Conservation (phyloP, 2,113 vertebrate genomes). For the Pagrus major region DNA sequence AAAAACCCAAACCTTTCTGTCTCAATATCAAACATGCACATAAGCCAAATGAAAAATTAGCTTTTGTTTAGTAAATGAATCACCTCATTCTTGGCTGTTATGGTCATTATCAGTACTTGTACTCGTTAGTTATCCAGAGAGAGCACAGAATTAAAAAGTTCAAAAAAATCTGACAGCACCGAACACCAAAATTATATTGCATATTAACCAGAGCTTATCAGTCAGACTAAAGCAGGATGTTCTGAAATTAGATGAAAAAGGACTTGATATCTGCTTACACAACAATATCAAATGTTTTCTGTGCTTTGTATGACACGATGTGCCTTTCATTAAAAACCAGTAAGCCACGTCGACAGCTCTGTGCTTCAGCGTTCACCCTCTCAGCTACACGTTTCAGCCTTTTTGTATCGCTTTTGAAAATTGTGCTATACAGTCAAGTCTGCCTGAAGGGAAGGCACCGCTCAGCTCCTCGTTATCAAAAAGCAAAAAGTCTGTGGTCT, state of each 20-base stretch:
- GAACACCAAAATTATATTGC: neutral
- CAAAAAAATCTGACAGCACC: conserved; percentile 23
- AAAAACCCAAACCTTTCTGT: too few species aligned
- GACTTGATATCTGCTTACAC: neutral
- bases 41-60: conserved; percentile 53
- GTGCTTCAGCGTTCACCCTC: conserved; percentile 30
- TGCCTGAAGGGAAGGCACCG: conserved; percentile 64
- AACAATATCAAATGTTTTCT: neutral
- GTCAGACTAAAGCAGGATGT: neutral
- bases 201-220: conserved; percentile 1
- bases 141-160: conserved; percentile 5
- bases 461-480: conserved; percentile 43
- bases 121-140: neutral
- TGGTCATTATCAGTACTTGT: neutral
- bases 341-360: neutral
- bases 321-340: neutral
- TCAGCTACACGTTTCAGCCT: neutral
- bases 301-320: neutral
- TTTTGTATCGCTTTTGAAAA: conserved; percentile 32
- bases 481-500: conserved; percentile 34
- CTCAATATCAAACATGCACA: conserved; percentile 74
- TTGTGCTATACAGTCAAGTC: conserved; percentile 58
- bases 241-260: neutral
- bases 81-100: neutral
- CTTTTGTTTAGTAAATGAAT: conserved; percentile 5